A percentile compares a stretch with the other conserved stretches of the same genome.
Evolutionary conservation across 2,113 vertebrate species (phyloP).

Genomic region (Microcebus ravelobensis): DNA sequence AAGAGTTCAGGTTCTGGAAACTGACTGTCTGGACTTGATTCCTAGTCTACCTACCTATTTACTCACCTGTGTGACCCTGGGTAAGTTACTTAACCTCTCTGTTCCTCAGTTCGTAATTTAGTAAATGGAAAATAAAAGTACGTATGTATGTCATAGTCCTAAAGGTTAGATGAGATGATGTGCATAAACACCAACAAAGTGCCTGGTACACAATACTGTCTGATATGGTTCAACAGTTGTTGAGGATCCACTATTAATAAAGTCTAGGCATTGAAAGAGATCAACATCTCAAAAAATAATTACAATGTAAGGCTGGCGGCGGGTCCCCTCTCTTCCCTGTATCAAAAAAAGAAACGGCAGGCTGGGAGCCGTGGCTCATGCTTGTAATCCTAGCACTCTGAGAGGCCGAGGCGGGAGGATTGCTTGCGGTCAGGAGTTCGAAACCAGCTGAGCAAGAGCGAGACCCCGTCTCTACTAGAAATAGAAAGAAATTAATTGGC

Average conservation of each 20-base stretch:
- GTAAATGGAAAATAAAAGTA: background rate
- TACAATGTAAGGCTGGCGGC: too few relatives aligned
- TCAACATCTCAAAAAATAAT: background rate
- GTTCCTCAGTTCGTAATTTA: background rate
- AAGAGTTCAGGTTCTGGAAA: background rate
- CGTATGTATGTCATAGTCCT: background rate
- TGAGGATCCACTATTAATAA: background rate
- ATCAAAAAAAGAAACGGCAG: too few relatives aligned
- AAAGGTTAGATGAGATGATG: background rate
- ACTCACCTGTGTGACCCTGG: background rate
- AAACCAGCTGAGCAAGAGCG: too few relatives aligned
- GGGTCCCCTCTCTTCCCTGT: too few relatives aligned
- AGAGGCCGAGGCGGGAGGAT: too few relatives aligned
- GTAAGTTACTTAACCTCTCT: background rate
- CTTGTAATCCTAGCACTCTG: too few relatives aligned
- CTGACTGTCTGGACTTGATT: background rate
- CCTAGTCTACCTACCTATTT: background rate
- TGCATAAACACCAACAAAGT: background rate
- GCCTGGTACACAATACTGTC: background rate
- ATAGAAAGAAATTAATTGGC: too few relatives aligned
- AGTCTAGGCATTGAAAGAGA: background rate
- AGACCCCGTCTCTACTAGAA: too few relatives aligned
- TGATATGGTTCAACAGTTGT: background rate
- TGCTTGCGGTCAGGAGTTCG: too few relatives aligned
- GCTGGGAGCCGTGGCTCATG: too few relatives aligned